These are phyloP conservation scores for Odontocerum albicorne DNA, from an alignment of 2,888 invertebrate species.

Conservation along the genomic window DNA sequence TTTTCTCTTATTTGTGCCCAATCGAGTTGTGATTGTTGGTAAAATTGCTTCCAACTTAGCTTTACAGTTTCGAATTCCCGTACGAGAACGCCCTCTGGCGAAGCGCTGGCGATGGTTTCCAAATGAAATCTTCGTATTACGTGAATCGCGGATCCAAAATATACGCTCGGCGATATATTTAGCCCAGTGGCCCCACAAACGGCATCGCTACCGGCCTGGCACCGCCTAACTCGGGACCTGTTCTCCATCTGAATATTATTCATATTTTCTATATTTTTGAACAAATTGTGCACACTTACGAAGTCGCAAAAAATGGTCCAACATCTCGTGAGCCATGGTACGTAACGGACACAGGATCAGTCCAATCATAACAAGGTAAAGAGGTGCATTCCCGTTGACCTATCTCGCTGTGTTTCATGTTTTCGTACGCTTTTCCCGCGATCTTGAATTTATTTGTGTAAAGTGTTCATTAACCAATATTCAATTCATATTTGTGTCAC, in stretches of 20 bases:
- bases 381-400: conserved; percentile 32
- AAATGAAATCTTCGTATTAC: no score
- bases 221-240: conserved; percentile 19
- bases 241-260: conserved; percentile 11
- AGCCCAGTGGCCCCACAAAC: conserved; percentile 53
- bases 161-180: conserved; percentile 59
- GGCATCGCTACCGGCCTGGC: conserved; percentile 44
- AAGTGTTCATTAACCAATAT: no score
- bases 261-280: conserved; percentile 21
- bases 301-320: conserved; percentile 31
- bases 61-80: no score
- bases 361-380: conserved; percentile 35
- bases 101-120: no score
- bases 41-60: no score
- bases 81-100: no score
- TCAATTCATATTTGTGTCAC: no score
- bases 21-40: no score
- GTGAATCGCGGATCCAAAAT: conserved; percentile 56
- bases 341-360: conserved; percentile 33
- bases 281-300: conserved; percentile 27
- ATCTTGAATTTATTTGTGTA: conserved; percentile 4
- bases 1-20: no score
- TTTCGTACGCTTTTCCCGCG: conserved; percentile 9
- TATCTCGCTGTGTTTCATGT: conserved; percentile 21
- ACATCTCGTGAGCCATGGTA: conserved; percentile 31